Evolutionary conservation across 64 coral and sea anemone genomes (phyloP), one percentile per base, ranked within the genome.

Genomic region (Stylophora pistillata): DNA sequence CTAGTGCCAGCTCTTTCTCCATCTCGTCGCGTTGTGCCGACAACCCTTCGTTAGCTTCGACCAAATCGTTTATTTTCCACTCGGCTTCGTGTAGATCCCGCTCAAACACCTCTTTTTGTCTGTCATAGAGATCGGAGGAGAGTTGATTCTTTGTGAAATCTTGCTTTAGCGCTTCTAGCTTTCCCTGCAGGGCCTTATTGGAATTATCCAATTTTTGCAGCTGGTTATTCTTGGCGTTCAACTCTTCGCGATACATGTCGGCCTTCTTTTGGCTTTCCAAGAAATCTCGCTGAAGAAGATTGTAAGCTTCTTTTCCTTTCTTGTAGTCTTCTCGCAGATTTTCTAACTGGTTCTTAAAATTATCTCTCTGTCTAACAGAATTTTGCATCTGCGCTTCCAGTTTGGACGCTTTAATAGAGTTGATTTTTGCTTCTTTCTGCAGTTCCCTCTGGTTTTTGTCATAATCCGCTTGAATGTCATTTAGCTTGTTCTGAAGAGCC

Each of bases 311-410:
- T 55, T 89, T 93, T 21, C 87, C 92, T 79, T 88, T 89, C 29
- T 92, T 89, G 31, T 93, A 54, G 54, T 96, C 94, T 66, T 96
- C 94, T 69, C 94, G 78, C 53, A 96, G 68, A 32, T 55, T 70
- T 15, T 96, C 94, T 15, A 93, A 76, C 79, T 96, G 94, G 10
- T 21, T 78, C 81, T 96, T 96, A 15, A 96, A 90, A 54, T 87
- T 91, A 58, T 96, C 89, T 23, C 87, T 87, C 30, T 96, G 94
- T 64, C 86, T 85, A 5, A 88, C 89, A 77, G 79, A 82, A 77
- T 90, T 96, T 63, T 96, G 90, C 30, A 96, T 66, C 78, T 96
- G 94, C 10, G 87, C 91, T 77, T 96, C 94, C 69, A 89, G 89
- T 61, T 96, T 96, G 14, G 94, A 85, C 52, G 92, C 62, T 65